Evolutionary conservation across 2,888 invertebrate species (phyloP).

Genomic region (Dioctria rufipes): DNA sequence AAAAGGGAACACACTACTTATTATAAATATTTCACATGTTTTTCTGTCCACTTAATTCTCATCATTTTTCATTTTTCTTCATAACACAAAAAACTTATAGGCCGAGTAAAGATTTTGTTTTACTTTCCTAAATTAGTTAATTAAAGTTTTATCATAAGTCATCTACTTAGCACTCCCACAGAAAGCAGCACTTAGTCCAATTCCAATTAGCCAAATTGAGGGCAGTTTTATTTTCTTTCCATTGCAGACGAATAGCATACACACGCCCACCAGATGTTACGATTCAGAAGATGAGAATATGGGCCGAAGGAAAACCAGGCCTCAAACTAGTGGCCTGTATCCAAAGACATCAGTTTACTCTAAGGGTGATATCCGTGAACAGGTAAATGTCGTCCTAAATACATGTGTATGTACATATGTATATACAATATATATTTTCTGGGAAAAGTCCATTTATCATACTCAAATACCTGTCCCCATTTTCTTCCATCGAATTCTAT

Average conservation of each 20-base stretch:
- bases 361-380: slow-evolving; percentile 87
- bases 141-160: slow-evolving; percentile 38
- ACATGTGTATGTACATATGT: background rate
- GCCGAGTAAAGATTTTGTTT: background rate
- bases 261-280: slow-evolving; percentile 79
- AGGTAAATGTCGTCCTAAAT: slow-evolving; percentile 68
- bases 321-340: slow-evolving; percentile 71
- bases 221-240: slow-evolving; percentile 23
- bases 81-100: background rate
- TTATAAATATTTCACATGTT: background rate
- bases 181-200: background rate
- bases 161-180: slow-evolving; percentile 20
- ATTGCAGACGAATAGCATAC: slow-evolving; percentile 78
- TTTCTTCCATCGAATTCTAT: background rate
- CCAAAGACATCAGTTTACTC: slow-evolving; percentile 79
- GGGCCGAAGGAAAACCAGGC: slow-evolving; percentile 78
- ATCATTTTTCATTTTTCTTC: background rate
- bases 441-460: slow-evolving; percentile 30
- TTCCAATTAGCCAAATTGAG: slow-evolving; percentile 43
- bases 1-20: background rate
- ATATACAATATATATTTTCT: background rate
- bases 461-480: background rate
- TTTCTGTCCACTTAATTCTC: background rate
- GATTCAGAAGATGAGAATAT: slow-evolving; percentile 88
- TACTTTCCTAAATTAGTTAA: slow-evolving; percentile 21